Evolutionary conservation across 2,113 vertebrate species (phyloP).

Genomic region (Columba livia): DNA sequence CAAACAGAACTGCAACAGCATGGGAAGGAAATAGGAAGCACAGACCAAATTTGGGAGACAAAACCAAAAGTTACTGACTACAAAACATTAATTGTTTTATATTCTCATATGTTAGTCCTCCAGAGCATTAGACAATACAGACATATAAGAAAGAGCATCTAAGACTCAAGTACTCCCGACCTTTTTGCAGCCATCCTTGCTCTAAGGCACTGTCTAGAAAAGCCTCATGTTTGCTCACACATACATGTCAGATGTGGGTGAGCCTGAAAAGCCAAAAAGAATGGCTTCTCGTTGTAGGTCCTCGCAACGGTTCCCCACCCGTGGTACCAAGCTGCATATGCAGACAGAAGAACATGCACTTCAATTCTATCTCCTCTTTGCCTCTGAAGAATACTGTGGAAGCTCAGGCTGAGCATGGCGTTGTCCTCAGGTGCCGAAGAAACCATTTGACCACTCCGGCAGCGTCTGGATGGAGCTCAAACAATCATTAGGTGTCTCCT

Average conservation of each 20-base stretch:
- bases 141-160: not conserved
- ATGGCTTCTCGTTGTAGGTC: not conserved
- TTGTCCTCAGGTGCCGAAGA: not conserved
- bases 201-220: not conserved
- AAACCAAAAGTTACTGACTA: not conserved
- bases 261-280: not conserved
- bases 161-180: not conserved
- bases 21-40: not conserved
- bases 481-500: not conserved
- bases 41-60: not conserved
- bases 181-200: not conserved
- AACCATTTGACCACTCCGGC: not conserved
- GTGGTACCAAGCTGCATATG: rapidly evolving
- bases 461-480: not conserved
- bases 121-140: not conserved
- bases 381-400: not conserved
- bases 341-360: rapidly evolving
- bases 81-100: rapidly evolving
- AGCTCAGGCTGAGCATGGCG: not conserved
- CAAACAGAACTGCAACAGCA: not conserved
- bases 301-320: not conserved
- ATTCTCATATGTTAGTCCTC: not conserved
- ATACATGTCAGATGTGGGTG: not conserved
- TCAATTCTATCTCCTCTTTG: not conserved
- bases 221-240: not conserved